Evolutionary conservation across 92 coral and sea anemone species (phyloP).

Genomic region (Chrysogorgia sp.): DNA sequence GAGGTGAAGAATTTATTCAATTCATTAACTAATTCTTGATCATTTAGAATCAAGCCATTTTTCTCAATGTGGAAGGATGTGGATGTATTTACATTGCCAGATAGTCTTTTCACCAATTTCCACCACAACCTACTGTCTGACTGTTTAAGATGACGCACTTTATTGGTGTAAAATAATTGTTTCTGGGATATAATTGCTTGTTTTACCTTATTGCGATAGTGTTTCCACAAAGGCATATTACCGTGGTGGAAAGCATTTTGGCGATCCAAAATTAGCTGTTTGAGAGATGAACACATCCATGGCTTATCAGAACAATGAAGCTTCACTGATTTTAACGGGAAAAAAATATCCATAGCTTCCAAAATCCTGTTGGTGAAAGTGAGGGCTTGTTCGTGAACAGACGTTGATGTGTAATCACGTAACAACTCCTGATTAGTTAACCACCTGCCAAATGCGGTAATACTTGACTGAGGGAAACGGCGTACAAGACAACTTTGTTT

Average conservation of each 20-base stretch:
- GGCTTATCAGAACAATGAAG: constrained; percentile 41
- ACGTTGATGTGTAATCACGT: neutral
- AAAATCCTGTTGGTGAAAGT: neutral
- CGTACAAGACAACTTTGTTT: neutral
- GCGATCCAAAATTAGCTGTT: constrained; percentile 48
- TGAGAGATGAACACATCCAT: constrained; percentile 50
- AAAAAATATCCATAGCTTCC: neutral
- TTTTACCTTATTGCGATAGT: no score
- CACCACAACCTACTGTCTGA: no score
- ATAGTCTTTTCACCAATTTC: no score
- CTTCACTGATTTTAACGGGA: constrained; percentile 27
- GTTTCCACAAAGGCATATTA: constrained; percentile 21
- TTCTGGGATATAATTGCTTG: neutral
- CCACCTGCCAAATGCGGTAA: constrained; percentile 37
- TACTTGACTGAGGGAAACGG: constrained; percentile 4
- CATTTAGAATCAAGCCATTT: no score
- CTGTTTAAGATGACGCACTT: constrained; percentile 29
- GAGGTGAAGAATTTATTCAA: no score
- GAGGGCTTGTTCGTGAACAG: neutral
- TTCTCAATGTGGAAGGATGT: no score
- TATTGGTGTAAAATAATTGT: constrained; percentile 35
- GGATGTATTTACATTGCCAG: no score
- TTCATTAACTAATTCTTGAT: no score
- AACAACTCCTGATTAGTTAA: constrained; percentile 18
- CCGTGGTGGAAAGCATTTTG: constrained; percentile 53